phyloP scores from a whole-genome alignment of 1,140 invertebrate genomes.

The Euwallacea similis region DNA sequence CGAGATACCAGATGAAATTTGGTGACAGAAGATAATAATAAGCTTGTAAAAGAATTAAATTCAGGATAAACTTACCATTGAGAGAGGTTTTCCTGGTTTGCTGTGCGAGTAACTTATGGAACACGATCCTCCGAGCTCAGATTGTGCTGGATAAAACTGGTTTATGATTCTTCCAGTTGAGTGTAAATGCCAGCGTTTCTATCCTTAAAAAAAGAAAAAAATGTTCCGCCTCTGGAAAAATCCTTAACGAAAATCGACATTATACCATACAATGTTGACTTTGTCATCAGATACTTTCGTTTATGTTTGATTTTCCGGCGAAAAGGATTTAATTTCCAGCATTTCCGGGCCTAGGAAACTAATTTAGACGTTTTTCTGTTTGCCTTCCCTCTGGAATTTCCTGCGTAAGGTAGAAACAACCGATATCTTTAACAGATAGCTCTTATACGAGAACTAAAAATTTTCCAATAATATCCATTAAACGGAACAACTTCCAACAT shows the following conservation, averaged over 20 bases:
- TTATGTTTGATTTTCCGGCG: constrained; percentile 31
- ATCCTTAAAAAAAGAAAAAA: neutral
- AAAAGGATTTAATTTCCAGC: constrained; percentile 31
- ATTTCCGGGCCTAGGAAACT: constrained; percentile 12
- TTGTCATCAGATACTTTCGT: constrained; percentile 20
- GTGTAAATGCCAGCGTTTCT: too few species aligned
- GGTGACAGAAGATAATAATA: too few species aligned
- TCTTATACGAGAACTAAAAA: neutral
- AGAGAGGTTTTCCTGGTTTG: too few species aligned
- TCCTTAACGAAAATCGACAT: constrained; percentile 11
- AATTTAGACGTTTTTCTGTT: constrained; percentile 6
- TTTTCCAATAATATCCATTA: constrained; percentile 1
- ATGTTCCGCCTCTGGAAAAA: constrained; percentile 9
- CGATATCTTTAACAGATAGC: too few species aligned
- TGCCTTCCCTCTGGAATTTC: neutral
- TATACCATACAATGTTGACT: constrained; percentile 22
- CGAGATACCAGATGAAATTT: too few species aligned
- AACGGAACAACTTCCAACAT: neutral
- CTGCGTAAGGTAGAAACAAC: too few species aligned
- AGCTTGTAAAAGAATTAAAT: too few species aligned
- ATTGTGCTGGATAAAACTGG: too few species aligned
- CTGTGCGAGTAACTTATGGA: too few species aligned
- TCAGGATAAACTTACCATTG: too few species aligned
- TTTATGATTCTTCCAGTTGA: too few species aligned
- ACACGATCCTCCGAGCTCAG: too few species aligned